Evolutionary conservation across 2,797 vertebrate species (phyloP).

Genomic region (Steatocranus sp.): DNA sequence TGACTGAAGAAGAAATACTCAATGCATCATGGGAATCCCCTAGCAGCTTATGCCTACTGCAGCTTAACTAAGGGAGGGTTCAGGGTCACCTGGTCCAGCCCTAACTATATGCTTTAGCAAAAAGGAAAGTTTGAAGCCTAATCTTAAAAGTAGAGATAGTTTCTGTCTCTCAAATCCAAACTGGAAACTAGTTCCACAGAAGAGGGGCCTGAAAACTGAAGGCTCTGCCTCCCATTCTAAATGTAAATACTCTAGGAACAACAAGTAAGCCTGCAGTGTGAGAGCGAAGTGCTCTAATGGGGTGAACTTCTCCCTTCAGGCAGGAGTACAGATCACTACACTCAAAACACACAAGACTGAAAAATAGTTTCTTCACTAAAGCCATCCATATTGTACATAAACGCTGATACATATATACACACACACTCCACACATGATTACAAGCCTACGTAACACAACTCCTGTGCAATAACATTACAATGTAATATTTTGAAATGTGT

Average conservation of each 20-base stretch:
- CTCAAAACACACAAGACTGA: not conserved
- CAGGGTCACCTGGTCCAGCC: too few relatives aligned
- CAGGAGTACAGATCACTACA: not conserved
- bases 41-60: too few relatives aligned
- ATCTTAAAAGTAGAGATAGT: not conserved
- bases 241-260: not conserved
- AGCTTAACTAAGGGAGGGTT: too few relatives aligned
- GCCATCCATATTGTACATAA: not conserved
- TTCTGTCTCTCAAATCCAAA: not conserved
- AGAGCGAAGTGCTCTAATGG: not conserved
- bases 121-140: not conserved
- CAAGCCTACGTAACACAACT: not conserved
- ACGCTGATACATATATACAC: not conserved
- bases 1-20: too few relatives aligned
- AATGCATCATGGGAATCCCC: too few relatives aligned
- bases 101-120: not conserved
- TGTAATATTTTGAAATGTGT: not conserved
- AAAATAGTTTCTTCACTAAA: not conserved
- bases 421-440: not conserved
- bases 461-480: not conserved
- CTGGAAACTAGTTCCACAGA: not conserved
- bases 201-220: not conserved
- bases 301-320: not conserved
- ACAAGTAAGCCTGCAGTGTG: not conserved
- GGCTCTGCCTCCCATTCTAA: not conserved